phyloP scores from a whole-genome alignment of 2,113 vertebrate genomes.

The Lonchura striata region DNA sequence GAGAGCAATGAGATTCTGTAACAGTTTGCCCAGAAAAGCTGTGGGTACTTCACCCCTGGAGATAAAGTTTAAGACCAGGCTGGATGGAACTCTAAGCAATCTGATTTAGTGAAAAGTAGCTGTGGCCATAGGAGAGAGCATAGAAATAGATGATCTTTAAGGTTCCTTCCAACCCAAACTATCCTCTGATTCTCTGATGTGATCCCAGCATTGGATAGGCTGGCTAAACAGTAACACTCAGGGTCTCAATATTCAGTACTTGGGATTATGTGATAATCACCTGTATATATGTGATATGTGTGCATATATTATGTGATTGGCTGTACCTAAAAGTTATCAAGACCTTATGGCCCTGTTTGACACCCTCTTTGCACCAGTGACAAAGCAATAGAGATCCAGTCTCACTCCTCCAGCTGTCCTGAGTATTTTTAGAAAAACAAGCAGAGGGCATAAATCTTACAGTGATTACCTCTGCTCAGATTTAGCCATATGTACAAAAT shows the following conservation, averaged over 20 bases:
- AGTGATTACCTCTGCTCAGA: neutral
- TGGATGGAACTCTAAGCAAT: neutral
- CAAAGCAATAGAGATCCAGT: neutral
- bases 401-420: neutral
- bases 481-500: neutral
- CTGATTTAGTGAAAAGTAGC: neutral
- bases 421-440: neutral
- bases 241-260: neutral
- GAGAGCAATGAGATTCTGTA: neutral
- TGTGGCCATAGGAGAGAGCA: too few relatives aligned
- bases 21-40: neutral
- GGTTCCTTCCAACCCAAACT: neutral
- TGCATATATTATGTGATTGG: neutral
- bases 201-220: neutral
- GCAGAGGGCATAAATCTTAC: neutral
- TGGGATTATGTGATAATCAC: neutral
- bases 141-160: neutral
- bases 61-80: neutral
- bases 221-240: neutral
- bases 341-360: neutral
- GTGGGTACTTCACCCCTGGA: neutral
- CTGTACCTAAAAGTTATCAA: neutral
- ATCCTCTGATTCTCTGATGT: neutral
- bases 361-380: neutral
- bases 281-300: too few relatives aligned